Conservation (phyloP, 2,113 vertebrate genomes). For the Campylorhamphus procurvoides region DNA sequence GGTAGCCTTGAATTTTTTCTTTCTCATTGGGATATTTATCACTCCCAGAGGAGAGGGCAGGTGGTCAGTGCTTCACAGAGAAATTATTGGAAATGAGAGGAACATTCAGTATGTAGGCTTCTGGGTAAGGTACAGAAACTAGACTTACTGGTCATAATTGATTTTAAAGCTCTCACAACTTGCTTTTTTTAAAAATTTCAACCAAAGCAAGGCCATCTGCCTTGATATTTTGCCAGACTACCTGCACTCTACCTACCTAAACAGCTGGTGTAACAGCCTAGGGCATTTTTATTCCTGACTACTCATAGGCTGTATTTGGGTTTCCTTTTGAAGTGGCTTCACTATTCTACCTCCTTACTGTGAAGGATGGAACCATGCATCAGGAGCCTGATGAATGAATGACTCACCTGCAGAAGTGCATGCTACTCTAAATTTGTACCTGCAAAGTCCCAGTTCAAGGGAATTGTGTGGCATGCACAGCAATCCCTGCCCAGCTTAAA, state of each 20-base stretch:
- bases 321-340: neutral
- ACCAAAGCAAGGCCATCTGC: neutral
- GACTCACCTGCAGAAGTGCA: neutral
- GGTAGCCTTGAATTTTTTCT: neutral
- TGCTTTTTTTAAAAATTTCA: neutral
- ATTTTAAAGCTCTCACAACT: neutral
- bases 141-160: neutral
- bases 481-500: neutral
- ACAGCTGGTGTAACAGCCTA: neutral
- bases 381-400: neutral
- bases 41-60: neutral
- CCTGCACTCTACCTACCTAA: neutral
- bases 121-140: neutral
- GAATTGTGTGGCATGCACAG: neutral
- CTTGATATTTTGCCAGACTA: neutral
- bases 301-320: neutral
- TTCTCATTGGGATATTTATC: neutral
- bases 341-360: neutral
- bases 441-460: neutral
- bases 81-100: neutral
- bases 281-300: neutral
- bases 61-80: neutral
- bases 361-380: neutral
- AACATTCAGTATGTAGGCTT: neutral
- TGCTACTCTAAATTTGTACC: neutral